Base-by-base conservation (phyloP, 2,888 invertebrate genomes). In the Polyommatus icarus region DNA sequence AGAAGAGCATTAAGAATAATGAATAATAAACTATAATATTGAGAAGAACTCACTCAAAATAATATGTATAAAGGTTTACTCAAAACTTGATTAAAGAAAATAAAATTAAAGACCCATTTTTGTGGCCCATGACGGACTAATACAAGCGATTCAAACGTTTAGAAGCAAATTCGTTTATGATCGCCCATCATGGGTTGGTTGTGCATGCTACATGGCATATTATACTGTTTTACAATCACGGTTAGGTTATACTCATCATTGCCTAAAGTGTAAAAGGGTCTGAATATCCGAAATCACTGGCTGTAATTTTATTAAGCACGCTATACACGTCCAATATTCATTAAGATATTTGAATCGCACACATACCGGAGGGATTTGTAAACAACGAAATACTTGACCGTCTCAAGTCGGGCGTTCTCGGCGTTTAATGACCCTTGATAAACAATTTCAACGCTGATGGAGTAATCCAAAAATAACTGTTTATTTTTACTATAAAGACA, bases 361-460 rank as follows among this genome's bases (percentile, higher is more conserved):
- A 73, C 75, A 75, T 8, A 54, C 75, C 50, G 75, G 15, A 75
- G 18, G 73, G 73, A 40, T 73, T 73, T 75, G 75, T 75, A 75
- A 75, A 75, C 75, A 75, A 29, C 75, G 54, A 75, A 75, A 75
- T 50, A 29, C 75, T 67, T 75, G 75, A 75, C 75, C 75, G 75
- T 50, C 46, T 75, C 50, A 20, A 46, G 73, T 24, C 75, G 54
- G 24, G 29, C 54, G 12, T 50, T 54, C 50, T 50, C 54, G 50
- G 24, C 29, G 50, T 54, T 75, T 67, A 67, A 67, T 67, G 67
- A 32, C 29, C 67, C 67, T 67, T 67, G 67, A 67, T 29, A 32
- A 32, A 67, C 67, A 67, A 67, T 67, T 67, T 32, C 29, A 32
- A 32, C 67, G 67, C 24, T 67, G 67, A 67, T 67, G 18, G 67